phyloP scores from a whole-genome alignment of 2,888 invertebrate species.

The Halocaridina rubra region DNA sequence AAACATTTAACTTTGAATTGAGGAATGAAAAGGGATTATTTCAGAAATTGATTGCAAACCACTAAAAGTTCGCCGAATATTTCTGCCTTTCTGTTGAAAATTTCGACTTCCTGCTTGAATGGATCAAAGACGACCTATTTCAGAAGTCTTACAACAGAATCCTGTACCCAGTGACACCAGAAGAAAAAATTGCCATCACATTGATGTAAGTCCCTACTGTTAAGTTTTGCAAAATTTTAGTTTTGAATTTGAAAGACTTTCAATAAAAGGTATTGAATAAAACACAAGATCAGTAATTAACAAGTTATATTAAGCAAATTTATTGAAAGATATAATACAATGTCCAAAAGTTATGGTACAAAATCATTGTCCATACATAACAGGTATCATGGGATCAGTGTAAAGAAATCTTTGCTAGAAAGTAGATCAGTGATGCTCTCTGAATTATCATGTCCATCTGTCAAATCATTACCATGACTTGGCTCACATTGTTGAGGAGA shows the following conservation, averaged over 20 bases:
- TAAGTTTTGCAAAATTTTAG: neutral
- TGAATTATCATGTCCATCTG: constrained; percentile 17
- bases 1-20: neutral
- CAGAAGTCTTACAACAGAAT: neutral
- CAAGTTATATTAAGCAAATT: constrained; percentile 14
- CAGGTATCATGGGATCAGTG: constrained; percentile 12
- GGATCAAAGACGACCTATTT: neutral
- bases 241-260: neutral
- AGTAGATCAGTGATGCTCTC: neutral
- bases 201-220: neutral
- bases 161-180: neutral
- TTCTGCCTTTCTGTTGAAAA: neutral
- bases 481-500: constrained; percentile 30
- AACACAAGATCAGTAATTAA: constrained; percentile 13
- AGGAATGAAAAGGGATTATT: neutral
- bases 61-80: neutral
- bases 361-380: neutral
- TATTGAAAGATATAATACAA: neutral
- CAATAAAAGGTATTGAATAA: neutral
- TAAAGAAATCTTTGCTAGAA: constrained; percentile 10
- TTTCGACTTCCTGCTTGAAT: neutral
- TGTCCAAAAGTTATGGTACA: neutral
- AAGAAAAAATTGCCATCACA: neutral
- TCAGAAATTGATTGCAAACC: neutral
- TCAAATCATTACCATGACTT: constrained; percentile 38